Evolutionary conservation across 2,888 invertebrate species (phyloP).

Genomic region (Noctua pronuba): DNA sequence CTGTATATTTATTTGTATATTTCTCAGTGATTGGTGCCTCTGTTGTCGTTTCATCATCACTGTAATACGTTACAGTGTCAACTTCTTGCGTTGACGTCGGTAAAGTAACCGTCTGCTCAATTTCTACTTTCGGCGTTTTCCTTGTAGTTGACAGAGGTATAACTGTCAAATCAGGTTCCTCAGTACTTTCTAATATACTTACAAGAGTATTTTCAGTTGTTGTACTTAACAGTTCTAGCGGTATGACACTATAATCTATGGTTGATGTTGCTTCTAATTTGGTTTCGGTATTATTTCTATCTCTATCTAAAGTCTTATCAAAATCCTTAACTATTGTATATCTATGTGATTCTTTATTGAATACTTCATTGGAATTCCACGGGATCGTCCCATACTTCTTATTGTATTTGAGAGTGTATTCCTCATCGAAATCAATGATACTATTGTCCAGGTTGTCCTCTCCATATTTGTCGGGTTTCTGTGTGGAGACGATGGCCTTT

Average conservation of each 20-base stretch:
- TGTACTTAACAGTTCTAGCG: conserved; percentile 85
- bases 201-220: conserved; percentile 81
- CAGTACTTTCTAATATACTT: conserved; percentile 81
- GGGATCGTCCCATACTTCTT: conserved; percentile 80
- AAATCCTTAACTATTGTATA: conserved; percentile 80
- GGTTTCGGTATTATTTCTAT: conserved; percentile 63
- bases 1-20: conserved; percentile 44
- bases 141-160: conserved; percentile 82
- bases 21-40: conserved; percentile 43
- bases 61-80: conserved; percentile 63
- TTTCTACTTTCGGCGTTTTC: conserved; percentile 73
- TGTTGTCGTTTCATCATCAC: conserved; percentile 65
- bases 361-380: conserved; percentile 76
- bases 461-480: conserved; percentile 64
- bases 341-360: conserved; percentile 81
- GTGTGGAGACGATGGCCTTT: conserved; percentile 75
- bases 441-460: conserved; percentile 82
- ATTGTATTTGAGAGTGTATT: conserved; percentile 81
- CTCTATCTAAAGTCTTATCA: conserved; percentile 57
- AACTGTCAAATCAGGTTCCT: conserved; percentile 83
- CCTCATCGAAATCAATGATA: conserved; percentile 86
- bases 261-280: conserved; percentile 75
- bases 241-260: conserved; percentile 82
- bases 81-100: conserved; percentile 73
- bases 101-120: conserved; percentile 79